Conservation (phyloP, 2,113 vertebrate species). For the Xenopus laevis region DNA sequence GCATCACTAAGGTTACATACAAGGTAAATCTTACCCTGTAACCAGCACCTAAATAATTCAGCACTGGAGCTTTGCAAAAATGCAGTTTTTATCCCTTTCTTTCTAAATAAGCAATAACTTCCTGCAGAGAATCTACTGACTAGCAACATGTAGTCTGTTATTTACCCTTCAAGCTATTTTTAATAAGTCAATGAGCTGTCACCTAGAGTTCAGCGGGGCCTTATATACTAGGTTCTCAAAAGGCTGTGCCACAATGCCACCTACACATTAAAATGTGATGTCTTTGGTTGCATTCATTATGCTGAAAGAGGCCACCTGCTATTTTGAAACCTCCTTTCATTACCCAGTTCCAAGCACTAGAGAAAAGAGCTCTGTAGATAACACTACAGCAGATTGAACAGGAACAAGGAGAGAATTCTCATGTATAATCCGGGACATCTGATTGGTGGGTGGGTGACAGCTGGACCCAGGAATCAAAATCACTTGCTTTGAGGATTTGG, state of each 20-base stretch:
- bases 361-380: constrained; percentile 40
- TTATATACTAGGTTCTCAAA: constrained; percentile 26
- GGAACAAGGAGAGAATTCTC: constrained; percentile 43
- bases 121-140: neutral
- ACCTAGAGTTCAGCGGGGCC: constrained; percentile 3
- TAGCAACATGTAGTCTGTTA: neutral
- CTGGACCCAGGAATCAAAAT: constrained; percentile 41
- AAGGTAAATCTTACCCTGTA: too few relatives aligned
- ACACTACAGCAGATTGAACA: constrained; percentile 43
- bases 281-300: constrained; percentile 40
- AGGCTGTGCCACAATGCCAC: constrained; percentile 28
- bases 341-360: constrained; percentile 33
- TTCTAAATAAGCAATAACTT: constrained; percentile 1
- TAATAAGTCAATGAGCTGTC: neutral
- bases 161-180: constrained; percentile 18
- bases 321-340: constrained; percentile 45
- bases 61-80: too few relatives aligned
- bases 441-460: constrained; percentile 47
- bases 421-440: constrained; percentile 38
- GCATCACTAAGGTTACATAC: too few relatives aligned
- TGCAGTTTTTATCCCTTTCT: too few relatives aligned
- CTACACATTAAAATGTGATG: constrained; percentile 43
- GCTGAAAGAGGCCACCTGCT: constrained; percentile 42
- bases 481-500: constrained; percentile 38
- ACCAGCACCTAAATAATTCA: too few relatives aligned